Evolutionary conservation across 2,888 invertebrate genomes (phyloP), one percentile per base, ranked within the genome.

Genomic region (Stratiomys singularior): DNA sequence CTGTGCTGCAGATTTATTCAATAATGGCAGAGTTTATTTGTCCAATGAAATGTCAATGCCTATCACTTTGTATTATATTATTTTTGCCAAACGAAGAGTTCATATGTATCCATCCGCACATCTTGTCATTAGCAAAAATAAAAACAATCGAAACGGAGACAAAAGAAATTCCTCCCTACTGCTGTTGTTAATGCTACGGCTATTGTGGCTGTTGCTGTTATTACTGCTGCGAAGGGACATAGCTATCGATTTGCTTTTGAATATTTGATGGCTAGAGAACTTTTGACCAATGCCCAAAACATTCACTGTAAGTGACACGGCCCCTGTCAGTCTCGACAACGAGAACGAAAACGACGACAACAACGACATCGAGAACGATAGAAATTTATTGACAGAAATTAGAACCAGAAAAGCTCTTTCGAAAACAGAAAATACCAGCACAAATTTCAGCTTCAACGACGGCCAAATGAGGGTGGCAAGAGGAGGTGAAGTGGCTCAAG

Each of bases 371-470:
- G 46, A 69, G 4, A 47, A 69, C 64, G 72, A 74, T 78, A 66
- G 74, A 78, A 74, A 69, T 78, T 76, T 78, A 76, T 78, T 78
- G 76, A 78, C 78, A 76, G 76, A 67, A 76, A 76, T 78, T 69
- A 76, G 78, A 76, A 60, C 44, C 60, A 66, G 67, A 67, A 74
- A 74, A 74, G 74, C 74, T 74, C 37, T 58, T 74, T 37, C 37
- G 30, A 58, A 74, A 74, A 74, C n/a, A 60, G 69, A 46, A 69
- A 69, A 69, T 27, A 47, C 25, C 25, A 44, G 66, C 13, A 30
- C 47, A 47, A 47, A 46, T 47, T 47, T 47, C 47, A 47, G 25
- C 25, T 47, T 60, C 25, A 30, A 21, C 46, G 25, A 66, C 9
- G 44, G 37, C 28, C 9, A 9, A n/a, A 64, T 37, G 37, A 37